Percentiles rank a stretch among this genome's conserved stretches.
phyloP scores from a whole-genome alignment of 2,797 vertebrate species.

The Poliocrania exsul region DNA sequence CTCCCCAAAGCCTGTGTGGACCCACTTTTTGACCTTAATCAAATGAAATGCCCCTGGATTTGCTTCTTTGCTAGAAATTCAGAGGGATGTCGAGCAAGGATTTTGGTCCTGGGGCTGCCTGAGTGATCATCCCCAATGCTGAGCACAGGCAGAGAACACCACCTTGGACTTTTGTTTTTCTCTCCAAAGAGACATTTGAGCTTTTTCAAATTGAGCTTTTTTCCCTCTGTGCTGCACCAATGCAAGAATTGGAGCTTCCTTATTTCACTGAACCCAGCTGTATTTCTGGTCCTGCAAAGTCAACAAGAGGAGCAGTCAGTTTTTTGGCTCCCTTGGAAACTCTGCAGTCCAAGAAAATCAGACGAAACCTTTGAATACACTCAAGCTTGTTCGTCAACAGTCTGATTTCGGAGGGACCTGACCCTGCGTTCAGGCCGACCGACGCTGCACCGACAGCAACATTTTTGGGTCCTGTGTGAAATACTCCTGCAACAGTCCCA shows the following conservation, averaged over 20 bases:
- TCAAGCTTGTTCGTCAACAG: slow-evolving; percentile 44
- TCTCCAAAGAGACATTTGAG: background rate
- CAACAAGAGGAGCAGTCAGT: slow-evolving; percentile 39
- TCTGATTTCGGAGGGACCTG: slow-evolving; percentile 58
- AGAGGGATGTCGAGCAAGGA: background rate
- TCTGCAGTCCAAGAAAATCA: slow-evolving; percentile 67
- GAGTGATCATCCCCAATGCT: background rate
- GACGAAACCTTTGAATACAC: slow-evolving; percentile 10
- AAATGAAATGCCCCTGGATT: background rate
- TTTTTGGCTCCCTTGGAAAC: slow-evolving; percentile 50
- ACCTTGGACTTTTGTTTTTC: background rate
- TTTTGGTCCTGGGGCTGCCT: background rate
- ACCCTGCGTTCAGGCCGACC: background rate
- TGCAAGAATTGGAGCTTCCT: background rate
- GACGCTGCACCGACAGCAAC: slow-evolving; percentile 6
- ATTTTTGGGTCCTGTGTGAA: slow-evolving; percentile 71
- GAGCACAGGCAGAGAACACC: background rate
- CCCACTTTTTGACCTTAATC: background rate
- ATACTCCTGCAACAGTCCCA: background rate
- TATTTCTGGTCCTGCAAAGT: slow-evolving; percentile 42
- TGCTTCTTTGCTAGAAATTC: background rate
- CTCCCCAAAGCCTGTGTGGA: background rate
- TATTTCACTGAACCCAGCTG: background rate
- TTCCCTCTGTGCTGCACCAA: background rate
- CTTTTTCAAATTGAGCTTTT: background rate